phyloP scores from a whole-genome alignment of 2,113 vertebrate genomes.

The Lates calcarifer region DNA sequence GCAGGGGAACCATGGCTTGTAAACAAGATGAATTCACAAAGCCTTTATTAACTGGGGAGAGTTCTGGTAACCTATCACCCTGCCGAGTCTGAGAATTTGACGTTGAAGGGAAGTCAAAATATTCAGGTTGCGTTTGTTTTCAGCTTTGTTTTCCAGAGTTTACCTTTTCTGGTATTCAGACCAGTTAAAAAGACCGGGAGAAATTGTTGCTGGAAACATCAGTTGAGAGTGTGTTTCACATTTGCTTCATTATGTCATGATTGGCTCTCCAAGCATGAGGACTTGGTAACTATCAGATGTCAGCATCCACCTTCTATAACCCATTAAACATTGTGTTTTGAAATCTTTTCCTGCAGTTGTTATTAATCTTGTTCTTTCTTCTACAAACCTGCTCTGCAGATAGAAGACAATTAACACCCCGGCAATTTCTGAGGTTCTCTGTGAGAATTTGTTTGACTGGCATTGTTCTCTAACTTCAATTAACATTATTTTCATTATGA shows the following conservation, averaged over 20 bases:
- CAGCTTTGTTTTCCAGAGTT: not conserved
- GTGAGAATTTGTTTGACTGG: not conserved
- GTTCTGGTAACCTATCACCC: not conserved
- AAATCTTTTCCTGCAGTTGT: not conserved
- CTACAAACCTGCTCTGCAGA: not conserved
- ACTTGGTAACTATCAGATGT: conserved; percentile 17
- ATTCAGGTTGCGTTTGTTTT: not conserved
- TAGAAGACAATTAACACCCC: not conserved
- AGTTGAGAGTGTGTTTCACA: not conserved
- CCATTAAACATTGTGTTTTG: not conserved
- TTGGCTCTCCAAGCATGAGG: not conserved
- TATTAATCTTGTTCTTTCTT: not conserved
- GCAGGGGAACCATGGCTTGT: not conserved
- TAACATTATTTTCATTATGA: not conserved
- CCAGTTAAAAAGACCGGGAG: not conserved
- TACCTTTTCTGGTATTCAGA: not conserved
- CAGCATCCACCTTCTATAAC: not conserved
- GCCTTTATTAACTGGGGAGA: not conserved
- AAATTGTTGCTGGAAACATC: not conserved
- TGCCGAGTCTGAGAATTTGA: not conserved
- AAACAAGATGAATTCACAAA: conserved; percentile 5
- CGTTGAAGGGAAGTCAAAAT: not conserved
- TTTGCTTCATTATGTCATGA: not conserved
- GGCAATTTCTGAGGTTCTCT: not conserved
- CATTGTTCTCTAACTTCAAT: not conserved